Conservation (phyloP, 2,797 vertebrate species). For the Vespertilio murinus region DNA sequence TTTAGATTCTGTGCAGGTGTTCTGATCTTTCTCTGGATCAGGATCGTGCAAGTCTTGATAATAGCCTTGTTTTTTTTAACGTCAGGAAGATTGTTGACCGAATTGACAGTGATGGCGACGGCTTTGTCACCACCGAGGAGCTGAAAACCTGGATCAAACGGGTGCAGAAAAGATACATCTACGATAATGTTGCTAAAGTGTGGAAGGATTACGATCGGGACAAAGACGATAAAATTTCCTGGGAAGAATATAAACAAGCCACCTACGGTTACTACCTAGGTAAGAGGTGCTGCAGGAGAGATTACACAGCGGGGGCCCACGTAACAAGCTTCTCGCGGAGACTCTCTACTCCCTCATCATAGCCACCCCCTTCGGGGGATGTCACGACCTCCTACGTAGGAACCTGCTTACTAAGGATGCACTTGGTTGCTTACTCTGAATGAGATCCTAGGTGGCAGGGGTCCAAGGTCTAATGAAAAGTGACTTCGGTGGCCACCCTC, state of each 20-base stretch:
- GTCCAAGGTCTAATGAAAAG: neutral
- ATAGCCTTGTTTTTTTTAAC: neutral
- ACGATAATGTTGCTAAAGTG: conserved; percentile 97
- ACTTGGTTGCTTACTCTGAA: neutral
- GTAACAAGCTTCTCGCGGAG: neutral
- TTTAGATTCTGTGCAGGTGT: neutral
- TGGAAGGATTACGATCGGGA: conserved; percentile 97
- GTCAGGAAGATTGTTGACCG: conserved; percentile 94
- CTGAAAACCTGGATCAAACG: conserved; percentile 97
- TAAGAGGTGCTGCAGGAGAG: conserved; percentile 74
- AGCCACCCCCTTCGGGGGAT: neutral
- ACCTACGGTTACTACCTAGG: conserved; percentile 97
- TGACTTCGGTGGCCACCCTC: neutral
- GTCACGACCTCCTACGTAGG: neutral
- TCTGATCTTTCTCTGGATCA: neutral
- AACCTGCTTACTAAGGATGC: neutral
- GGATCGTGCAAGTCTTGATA: neutral
- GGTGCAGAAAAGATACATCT: conserved; percentile 97
- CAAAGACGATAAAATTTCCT: conserved; percentile 95
- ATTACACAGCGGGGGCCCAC: neutral
- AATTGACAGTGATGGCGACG: conserved; percentile 91
- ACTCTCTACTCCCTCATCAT: neutral
- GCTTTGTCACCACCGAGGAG: conserved; percentile 91
- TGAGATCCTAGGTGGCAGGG: neutral
- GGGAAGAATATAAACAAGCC: conserved; percentile 98